Evolutionary conservation across 2,888 invertebrate species (phyloP), one percentile per base, ranked within the genome.

Genomic region (Nymphalis polychloros): DNA sequence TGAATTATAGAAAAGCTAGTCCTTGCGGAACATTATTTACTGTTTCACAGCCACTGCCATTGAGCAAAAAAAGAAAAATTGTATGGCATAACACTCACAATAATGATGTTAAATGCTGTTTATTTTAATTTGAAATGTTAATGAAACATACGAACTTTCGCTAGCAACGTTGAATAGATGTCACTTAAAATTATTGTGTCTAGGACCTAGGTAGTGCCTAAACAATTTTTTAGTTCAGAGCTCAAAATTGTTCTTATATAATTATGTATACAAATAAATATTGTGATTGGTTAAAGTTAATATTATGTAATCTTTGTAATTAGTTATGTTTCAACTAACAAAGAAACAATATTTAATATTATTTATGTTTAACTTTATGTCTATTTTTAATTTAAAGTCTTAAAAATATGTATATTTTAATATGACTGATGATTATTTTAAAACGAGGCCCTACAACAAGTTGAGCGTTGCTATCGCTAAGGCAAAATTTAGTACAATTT

Each of bases 1-100:
- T 69, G 75, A 72, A 68, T 72, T 71, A 74, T 87, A 88, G 85
- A 85, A 84, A 79, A 83, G 88, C 90, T 90, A 89, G 89, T 85
- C 84, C 84, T 83, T 76, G 78, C 81, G 79, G 78, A 80, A 78
- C 72, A 71, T 68, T 64, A 59, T 68, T 63, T 66, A 72, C 71
- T 71, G 72, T 72, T 72, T 70, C 63, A 74, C 75, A 72, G 77
- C 78, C 78, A 81, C 81, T 83, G 81, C 83, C 79, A 79, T 72
- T 71, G 72, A 74, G 74, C 74, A 73, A 76, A 66, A 73, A 65
- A 72, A 73, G 76, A 66, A 72, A 66, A 72, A 68, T 63, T 72
- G 48, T 64, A 67, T 59, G 65, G 65, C 61, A 64, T 52, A 63
- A 63, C 57, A 57, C 35, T 61, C 65, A 55, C 65, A 50, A 50